These are phyloP conservation scores for Adela reaumurella DNA, from an alignment of 2,888 invertebrate genomes.

Conservation along the genomic window DNA sequence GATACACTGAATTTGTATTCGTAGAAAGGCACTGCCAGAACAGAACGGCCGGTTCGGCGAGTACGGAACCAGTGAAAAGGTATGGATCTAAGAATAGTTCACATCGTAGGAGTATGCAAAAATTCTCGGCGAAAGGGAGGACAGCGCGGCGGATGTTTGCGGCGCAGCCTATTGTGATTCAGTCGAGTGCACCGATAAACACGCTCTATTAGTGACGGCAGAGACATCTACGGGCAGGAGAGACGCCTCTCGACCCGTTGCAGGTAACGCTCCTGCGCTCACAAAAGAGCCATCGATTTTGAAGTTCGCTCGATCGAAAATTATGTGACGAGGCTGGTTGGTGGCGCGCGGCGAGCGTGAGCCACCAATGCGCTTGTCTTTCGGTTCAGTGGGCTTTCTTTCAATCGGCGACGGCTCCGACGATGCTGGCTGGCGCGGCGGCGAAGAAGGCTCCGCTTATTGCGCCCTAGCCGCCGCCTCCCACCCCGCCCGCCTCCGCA, in stretches of 20 bases:
- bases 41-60: too few species aligned
- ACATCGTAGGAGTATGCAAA: too few species aligned
- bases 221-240: neutral
- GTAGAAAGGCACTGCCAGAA: too few species aligned
- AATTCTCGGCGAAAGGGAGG: too few species aligned
- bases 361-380: constrained; percentile 59
- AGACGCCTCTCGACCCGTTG: neutral
- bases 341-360: constrained; percentile 35
- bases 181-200: neutral
- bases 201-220: too few species aligned
- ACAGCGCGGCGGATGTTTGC: neutral
- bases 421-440: constrained; percentile 31
- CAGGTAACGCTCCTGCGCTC: constrained; percentile 24
- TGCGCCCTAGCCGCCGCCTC: constrained; percentile 23
- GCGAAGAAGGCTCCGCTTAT: constrained; percentile 34
- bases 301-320: constrained; percentile 56
- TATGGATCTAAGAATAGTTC: too few species aligned
- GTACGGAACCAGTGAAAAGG: too few species aligned
- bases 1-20: too few species aligned
- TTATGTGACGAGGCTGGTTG: constrained; percentile 48
- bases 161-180: neutral
- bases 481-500: neutral
- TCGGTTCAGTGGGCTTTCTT: constrained; percentile 59
- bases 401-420: constrained; percentile 54
- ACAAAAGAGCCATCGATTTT: constrained; percentile 54